A percentile compares a stretch with the other conserved stretches of the same genome.
Evolutionary conservation across 2,797 vertebrate genomes (phyloP).

Genomic region (Sebastes minor): DNA sequence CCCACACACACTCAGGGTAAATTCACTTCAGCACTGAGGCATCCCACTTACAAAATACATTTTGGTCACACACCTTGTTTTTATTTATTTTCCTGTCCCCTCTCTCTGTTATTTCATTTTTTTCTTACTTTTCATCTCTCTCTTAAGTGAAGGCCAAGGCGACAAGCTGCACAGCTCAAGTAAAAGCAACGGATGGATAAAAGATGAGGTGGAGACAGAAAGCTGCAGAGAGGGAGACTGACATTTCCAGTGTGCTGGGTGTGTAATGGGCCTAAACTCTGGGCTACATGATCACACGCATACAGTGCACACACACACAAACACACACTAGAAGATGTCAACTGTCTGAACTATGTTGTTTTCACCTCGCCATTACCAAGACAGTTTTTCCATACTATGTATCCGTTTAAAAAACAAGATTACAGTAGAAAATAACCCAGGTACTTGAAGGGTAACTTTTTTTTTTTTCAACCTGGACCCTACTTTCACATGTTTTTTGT

Average conservation of each 20-base stretch:
- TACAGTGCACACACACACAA: background rate
- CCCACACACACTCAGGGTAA: background rate
- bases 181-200: background rate
- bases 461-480: too few species aligned
- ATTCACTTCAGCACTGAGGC: background rate
- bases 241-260: conserved; percentile 1
- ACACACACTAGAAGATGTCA: background rate
- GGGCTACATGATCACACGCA: background rate
- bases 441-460: background rate
- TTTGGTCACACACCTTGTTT: background rate
- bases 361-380: background rate
- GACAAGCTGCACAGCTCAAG: conserved; percentile 6
- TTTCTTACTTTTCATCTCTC: background rate
- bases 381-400: background rate
- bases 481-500: too few species aligned
- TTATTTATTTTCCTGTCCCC: background rate
- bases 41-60: background rate
- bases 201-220: conserved; percentile 1
- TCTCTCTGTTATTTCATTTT: background rate
- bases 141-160: background rate
- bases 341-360: background rate
- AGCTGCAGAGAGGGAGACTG: background rate
- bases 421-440: background rate
- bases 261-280: background rate
- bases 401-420: background rate